Base-by-base conservation (phyloP, 2,888 invertebrate genomes). In the Drosophila austrosaltans region DNA sequence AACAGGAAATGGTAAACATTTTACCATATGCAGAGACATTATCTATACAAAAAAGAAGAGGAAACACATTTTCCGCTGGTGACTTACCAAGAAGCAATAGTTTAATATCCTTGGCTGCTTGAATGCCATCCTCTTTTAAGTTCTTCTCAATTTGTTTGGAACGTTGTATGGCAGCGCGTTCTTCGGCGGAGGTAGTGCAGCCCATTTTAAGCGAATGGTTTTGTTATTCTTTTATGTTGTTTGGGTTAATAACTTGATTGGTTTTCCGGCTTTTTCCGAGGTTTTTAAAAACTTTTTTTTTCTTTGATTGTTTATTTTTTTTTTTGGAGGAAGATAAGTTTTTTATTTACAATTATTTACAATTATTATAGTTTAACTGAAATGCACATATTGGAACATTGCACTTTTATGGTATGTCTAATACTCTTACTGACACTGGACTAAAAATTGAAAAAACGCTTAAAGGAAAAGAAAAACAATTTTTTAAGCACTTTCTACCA, bases 151-250 rank as follows among this genome's bases (percentile, higher is more conserved):
- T 99, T 93, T 96, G 96, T 94, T 97, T 97, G 94, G 97, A 98
- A 93, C 98, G 96, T 94, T 98, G 99, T 93, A 98, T 95, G 91
- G 99, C 99, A 92, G 98, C 98, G 94, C 99, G 95, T 94, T 99
- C 99, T 94, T 99, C 99, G 90, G 98, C 98, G 93, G 98, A 99
- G 96, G 99, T 97, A 93, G 99, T 98, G 95, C 99, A 99, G 94
- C 99, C 99, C 99, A 99, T 99, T 93, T 48, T 48, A 25, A 48
- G 22, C 53, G 66, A 32, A 57, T 16, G 30, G 56, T 20, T 4
- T 32, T 56, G 8, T 63, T 58, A 42, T 42, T 16, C 16, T 66
- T 16, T 28, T 48, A 1, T 48, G 22, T 25, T 48, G 48, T 48
- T 25, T 48, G 10, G 48, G 25, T 25, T 48, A 48, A 48, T 12